phyloP scores from a whole-genome alignment of 2,797 vertebrate genomes.

The Eulemur rubriventer region DNA sequence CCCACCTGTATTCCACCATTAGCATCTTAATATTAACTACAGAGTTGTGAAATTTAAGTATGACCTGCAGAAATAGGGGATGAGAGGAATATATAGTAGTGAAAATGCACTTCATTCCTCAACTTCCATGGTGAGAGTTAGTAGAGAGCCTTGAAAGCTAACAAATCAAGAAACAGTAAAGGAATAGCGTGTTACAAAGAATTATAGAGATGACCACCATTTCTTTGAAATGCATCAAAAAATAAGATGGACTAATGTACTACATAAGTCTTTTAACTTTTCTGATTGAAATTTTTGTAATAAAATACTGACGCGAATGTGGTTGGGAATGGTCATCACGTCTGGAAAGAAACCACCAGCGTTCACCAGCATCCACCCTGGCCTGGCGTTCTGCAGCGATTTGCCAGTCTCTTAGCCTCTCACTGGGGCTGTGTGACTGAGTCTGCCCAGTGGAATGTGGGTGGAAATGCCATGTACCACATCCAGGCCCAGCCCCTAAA shows the following conservation, averaged over 20 bases:
- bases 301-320: not conserved
- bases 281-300: conserved; percentile 16
- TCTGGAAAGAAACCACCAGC: not conserved
- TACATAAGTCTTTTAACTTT: not conserved
- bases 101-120: not conserved
- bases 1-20: not conserved
- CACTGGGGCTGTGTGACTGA: not conserved
- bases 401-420: not conserved
- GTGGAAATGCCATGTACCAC: not conserved
- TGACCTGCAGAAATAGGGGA: not conserved
- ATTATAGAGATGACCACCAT: not conserved
- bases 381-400: not conserved
- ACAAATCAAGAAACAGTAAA: not conserved
- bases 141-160: not conserved
- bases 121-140: not conserved
- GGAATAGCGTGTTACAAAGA: not conserved
- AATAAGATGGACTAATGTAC: not conserved
- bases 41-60: not conserved
- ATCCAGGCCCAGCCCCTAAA: not conserved
- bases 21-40: not conserved
- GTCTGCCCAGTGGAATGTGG: not conserved
- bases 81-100: not conserved
- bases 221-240: not conserved
- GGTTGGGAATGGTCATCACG: not conserved
- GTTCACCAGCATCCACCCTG: not conserved